Percentiles rank a stretch among this genome's conserved stretches.
Evolutionary conservation across 2,888 invertebrate genomes (phyloP).

Genomic region (Dyspetes luteomarginatus): DNA sequence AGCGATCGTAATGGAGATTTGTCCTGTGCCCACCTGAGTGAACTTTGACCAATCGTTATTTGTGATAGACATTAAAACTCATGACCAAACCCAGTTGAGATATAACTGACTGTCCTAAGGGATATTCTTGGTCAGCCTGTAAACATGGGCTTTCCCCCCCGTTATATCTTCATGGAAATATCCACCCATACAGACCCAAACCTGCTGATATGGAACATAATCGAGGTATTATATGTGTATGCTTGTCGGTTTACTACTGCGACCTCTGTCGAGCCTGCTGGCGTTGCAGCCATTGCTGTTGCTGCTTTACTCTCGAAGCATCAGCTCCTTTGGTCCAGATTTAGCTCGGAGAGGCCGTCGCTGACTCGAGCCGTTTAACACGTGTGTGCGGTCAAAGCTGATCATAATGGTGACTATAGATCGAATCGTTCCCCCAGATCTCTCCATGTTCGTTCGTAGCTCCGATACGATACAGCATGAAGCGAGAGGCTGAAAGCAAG

Average conservation of each 20-base stretch:
- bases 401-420: conserved; percentile 45
- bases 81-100: not conserved
- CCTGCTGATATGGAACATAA: not conserved
- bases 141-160: not conserved
- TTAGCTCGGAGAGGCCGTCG: conserved; percentile 25
- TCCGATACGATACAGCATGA: not conserved
- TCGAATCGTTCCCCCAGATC: conserved; percentile 10
- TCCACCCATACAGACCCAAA: conserved; percentile 6
- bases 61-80: conserved; percentile 32
- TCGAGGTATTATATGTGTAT: not conserved
- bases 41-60: conserved; percentile 44
- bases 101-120: conserved; percentile 15
- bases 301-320: not conserved
- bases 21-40: conserved; percentile 21
- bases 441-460: conserved; percentile 24
- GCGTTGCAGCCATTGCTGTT: conserved; percentile 12
- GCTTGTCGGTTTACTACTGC: conserved; percentile 5
- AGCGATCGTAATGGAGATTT: conserved; percentile 43
- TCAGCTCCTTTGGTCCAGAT: conserved; percentile 16
- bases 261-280: not conserved
- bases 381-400: conserved; percentile 37
- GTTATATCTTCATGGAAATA: conserved; percentile 6
- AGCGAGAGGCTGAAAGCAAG: conserved; percentile 9
- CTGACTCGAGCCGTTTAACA: conserved; percentile 41
- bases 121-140: not conserved